A percentile compares a stretch with the other conserved stretches of the same genome.
Conservation (phyloP, 2,113 vertebrate genomes). For the Osmerus eperlanus region DNA sequence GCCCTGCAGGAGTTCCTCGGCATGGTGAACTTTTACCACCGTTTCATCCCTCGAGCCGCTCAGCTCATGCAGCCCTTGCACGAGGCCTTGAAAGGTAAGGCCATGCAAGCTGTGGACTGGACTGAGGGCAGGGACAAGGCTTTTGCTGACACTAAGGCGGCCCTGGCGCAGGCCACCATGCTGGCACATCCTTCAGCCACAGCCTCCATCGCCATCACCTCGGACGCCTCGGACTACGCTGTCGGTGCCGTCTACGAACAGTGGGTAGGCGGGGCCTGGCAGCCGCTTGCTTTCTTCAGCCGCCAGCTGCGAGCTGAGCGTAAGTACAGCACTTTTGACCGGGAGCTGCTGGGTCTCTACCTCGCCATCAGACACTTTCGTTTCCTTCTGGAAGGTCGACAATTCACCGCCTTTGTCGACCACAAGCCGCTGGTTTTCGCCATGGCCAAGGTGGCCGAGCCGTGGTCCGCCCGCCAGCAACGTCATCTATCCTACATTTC, state of each 20-base stretch:
- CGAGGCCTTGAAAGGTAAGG: background rate
- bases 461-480: constrained; percentile 7
- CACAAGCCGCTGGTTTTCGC: background rate
- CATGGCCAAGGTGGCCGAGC: background rate
- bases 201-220: background rate
- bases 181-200: background rate
- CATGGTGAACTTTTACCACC: background rate
- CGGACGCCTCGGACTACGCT: background rate
- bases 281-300: constrained; percentile 5
- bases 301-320: background rate
- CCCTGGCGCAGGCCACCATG: background rate
- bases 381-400: background rate
- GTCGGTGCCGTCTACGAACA: background rate
- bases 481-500: constrained; percentile 4
- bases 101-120: background rate
- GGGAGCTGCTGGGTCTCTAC: background rate
- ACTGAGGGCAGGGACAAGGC: background rate
- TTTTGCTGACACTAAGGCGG: background rate
- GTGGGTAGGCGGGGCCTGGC: background rate
- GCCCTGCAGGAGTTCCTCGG: background rate
- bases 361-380: background rate
- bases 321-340: constrained; percentile 5
- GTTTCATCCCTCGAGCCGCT: background rate
- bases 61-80: background rate
- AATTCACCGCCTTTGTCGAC: background rate